Percentiles rank a stretch among this genome's conserved stretches.
These are phyloP conservation scores for Sceloporus undulatus DNA, from an alignment of 2,113 vertebrate species.

Conservation along the genomic window DNA sequence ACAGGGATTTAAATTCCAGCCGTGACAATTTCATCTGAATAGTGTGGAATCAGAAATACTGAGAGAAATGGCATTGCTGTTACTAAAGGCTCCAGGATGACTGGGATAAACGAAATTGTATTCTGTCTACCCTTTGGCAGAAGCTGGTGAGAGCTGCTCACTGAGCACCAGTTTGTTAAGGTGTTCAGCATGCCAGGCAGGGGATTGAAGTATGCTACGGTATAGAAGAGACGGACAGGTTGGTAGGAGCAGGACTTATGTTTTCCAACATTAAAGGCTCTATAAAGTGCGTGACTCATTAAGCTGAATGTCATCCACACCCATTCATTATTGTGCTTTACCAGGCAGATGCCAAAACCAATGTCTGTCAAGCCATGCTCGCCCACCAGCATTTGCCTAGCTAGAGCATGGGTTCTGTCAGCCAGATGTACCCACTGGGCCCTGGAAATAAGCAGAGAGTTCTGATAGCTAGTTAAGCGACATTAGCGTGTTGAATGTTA, in stretches of 20 bases:
- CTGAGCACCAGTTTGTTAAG: neutral
- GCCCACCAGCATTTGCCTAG: neutral
- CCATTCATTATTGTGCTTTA: too few relatives aligned
- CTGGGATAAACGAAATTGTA: neutral
- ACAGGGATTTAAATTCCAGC: neutral
- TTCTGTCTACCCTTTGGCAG: neutral
- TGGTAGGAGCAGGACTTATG: neutral
- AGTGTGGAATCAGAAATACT: neutral
- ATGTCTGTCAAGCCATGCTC: neutral
- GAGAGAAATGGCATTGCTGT: neutral
- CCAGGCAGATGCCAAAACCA: too few relatives aligned
- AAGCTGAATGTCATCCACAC: too few relatives aligned
- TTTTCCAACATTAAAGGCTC: neutral
- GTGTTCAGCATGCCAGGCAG: neutral
- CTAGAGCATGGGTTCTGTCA: neutral
- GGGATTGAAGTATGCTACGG: rapidly evolving
- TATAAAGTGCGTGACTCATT: neutral
- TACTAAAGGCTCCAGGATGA: neutral
- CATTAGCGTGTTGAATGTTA: neutral
- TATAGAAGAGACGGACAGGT: too few relatives aligned
- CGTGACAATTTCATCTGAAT: conserved; percentile 4
- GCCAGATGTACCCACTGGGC: neutral
- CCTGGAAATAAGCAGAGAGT: neutral
- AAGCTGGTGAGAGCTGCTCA: neutral
- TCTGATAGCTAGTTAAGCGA: neutral